Evolutionary conservation across 2,888 invertebrate species (phyloP), one percentile per base, ranked within the genome.

Genomic region (Cabera pusaria): DNA sequence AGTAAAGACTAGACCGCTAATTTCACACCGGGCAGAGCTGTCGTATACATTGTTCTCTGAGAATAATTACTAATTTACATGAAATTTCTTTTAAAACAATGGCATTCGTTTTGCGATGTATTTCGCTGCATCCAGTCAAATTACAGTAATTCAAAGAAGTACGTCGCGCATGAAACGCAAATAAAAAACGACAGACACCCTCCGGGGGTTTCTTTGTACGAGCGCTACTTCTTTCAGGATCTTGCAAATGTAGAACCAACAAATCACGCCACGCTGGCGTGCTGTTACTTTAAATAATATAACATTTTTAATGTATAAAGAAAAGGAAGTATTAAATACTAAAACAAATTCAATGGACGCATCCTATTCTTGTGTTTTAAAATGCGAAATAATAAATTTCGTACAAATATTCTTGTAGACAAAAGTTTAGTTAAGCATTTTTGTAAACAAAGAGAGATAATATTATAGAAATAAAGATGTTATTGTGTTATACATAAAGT

Each of bases 181-280:
- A 29, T 40, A 34, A 40, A 40, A 29, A 28, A 34, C 25, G 25
- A 40, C 39, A 40, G 19, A 23, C 23, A 9, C 23, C 27, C 28
- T 19, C 28, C 14, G 39, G 39, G 32, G 18, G 5, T 34, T 20
- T 34, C 39, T 40, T 34, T 34, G 33, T 40, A 18, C 14, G 21
- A 40, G 20, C 17, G 18, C 28, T 11, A 28, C 33, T 29, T 29
- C 28, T 38, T 38, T 37, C 16, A 28, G 5, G 11, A 28, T 22
- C 23, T 40, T 27, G 19, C 19, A 38, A 34, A 34, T 34, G 24
- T 28, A 9, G 3, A 28, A 12, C 12, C 16, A 25, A 38, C 31
- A 40, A 28, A 34, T 27, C 26, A 27, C 32, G 11, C 5, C 19
- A 14, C n/a, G 26, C 6, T 11, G 21, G 8, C 20, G 2, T 21